Base-by-base conservation (phyloP, 2,888 invertebrate species). In the Tachina fera region DNA sequence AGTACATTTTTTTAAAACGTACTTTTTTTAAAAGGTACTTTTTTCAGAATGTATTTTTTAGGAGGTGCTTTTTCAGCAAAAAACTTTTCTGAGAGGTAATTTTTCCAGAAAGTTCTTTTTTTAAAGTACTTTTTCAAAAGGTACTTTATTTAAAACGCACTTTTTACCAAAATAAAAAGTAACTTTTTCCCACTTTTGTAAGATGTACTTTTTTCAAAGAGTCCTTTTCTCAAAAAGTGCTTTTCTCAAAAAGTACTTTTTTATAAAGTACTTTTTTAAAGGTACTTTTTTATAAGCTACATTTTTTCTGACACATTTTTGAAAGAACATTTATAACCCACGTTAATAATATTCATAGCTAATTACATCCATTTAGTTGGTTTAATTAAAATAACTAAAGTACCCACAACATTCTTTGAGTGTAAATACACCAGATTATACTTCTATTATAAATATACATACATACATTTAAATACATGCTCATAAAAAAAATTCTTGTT, bases 401-500 rank as follows among this genome's bases (percentile, higher is more conserved):
- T 67, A 22, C 31, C 2, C 14, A 9, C 9, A 11, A 45, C 9
- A 53, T 65, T 68, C 53, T 56, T 68, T 22, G 60, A 60, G 75
- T 53, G 81, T 75, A 75, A 63, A n/a, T 3, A 56, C 22, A 68
- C 45, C 74, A 68, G 67, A 74, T 81, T 74, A 74, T 60, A 11
- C 58, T 74, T 63, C 63, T 71, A 63, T 47, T 71, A 71, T 63
- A 53, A 71, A 71, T 45, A 71, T 4, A 31, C 31, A 31, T 31
- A 6, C 31, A 31, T 6, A 6, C 49, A 51, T 53, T 81, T 81
- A 61, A 71, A 68, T 75, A 68, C 22, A 70, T 39, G 51, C 19
- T 61, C 51, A 60, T 70, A 53, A 70, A 65, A 63, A 81, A 75
- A 68, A 43, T n/a, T 81, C 19, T 47, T 68, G 58, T 81, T 75